Evolutionary conservation across 2,113 vertebrate genomes (phyloP).

Genomic region (western clawed frog (Xenopus tropicalis)): UCB_Xtro_10.0 CM004445.2:80893001-80893500

Average conservation of each 20-base stretch:
- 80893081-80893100: too few relatives aligned
- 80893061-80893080: too few relatives aligned
- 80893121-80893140: too few relatives aligned
- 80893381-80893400: conserved; percentile 61
- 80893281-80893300: conserved; percentile 45
- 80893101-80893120: too few relatives aligned
- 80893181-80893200: too few relatives aligned
- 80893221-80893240: neutral
- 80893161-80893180: too few relatives aligned
- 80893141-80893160: too few relatives aligned
- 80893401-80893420: conserved; percentile 54
- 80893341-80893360: conserved; percentile 51
- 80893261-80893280: neutral
- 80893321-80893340: conserved; percentile 55
- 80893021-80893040: too few relatives aligned
- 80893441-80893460: conserved; percentile 60
- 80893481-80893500: conserved; percentile 55
- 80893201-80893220: too few relatives aligned
- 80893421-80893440: conserved; percentile 55
- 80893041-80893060: too few relatives aligned
- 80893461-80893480: conserved; percentile 53
- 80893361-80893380: conserved; percentile 59
- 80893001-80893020: too few relatives aligned
- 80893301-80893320: conserved; percentile 52
- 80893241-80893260: neutral